A percentile compares a stretch with the other conserved stretches of the same genome.
Evolutionary conservation across 2,888 invertebrate species (phyloP).

Genomic region (Lamellibrachia satsuma): DNA sequence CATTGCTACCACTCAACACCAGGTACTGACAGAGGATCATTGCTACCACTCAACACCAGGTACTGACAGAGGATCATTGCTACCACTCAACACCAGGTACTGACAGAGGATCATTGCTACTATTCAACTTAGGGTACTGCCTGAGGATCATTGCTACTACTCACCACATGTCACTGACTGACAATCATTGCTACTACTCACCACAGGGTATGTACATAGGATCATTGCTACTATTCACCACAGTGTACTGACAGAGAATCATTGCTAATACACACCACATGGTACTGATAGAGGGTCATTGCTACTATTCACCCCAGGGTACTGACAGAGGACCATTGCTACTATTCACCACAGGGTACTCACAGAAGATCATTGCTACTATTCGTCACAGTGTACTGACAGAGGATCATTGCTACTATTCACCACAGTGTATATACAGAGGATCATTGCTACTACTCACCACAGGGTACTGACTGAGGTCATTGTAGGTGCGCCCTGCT

Average conservation of each 20-base stretch:
- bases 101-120: constrained; percentile 46
- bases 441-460: constrained; percentile 51
- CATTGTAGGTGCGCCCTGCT: constrained; percentile 68
- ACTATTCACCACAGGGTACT: neutral
- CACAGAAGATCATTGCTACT: neutral
- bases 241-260: constrained; percentile 68
- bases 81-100: constrained; percentile 68
- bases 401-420: neutral
- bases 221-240: constrained; percentile 53
- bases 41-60: constrained; percentile 72
- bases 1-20: constrained; percentile 67
- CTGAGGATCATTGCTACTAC: constrained; percentile 51
- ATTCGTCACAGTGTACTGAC: neutral
- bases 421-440: neutral
- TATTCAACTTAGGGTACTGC: constrained; percentile 68
- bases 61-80: constrained; percentile 70
- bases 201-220: neutral
- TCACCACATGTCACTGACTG: neutral
- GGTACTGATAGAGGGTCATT: constrained; percentile 71
- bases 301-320: constrained; percentile 70
- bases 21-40: constrained; percentile 69
- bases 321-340: constrained; percentile 66
- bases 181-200: neutral
- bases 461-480: constrained; percentile 69
- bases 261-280: constrained; percentile 71